Conservation (phyloP, 2,113 vertebrate genomes). For the Cololabis saira region DNA sequence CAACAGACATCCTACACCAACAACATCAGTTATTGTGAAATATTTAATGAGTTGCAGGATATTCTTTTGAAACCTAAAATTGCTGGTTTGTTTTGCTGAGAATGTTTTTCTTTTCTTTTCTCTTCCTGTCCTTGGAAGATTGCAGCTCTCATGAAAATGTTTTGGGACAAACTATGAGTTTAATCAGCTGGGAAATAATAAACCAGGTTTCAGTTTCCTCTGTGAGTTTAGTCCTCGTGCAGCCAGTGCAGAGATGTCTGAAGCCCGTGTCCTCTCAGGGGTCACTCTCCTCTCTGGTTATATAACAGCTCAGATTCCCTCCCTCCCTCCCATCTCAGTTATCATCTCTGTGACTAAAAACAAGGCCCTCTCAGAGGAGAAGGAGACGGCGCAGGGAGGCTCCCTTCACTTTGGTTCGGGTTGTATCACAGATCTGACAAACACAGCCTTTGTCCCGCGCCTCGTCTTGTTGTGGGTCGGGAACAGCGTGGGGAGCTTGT, state of each 20-base stretch:
- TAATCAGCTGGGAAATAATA: neutral
- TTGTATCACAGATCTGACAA: conserved; percentile 64
- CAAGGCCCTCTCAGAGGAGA: conserved; percentile 59
- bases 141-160: neutral
- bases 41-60: no score
- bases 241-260: neutral
- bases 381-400: conserved; percentile 46
- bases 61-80: neutral
- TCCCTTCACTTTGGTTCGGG: conserved; percentile 23
- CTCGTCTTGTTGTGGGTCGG: conserved; percentile 31
- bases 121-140: neutral
- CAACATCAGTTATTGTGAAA: no score
- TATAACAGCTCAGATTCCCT: conserved; percentile 31
- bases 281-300: conserved; percentile 47
- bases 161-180: conserved; percentile 2
- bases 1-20: no score
- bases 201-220: no score
- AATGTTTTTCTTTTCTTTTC: neutral
- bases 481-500: conserved; percentile 12
- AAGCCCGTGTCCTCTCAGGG: conserved; percentile 15
- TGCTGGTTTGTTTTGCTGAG: neutral
- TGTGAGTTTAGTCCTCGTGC: neutral
- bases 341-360: conserved; percentile 53
- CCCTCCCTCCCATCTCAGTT: conserved; percentile 19
- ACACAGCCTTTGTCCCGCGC: conserved; percentile 49